Evolutionary conservation across 2,797 vertebrate species (phyloP), one percentile per base, ranked within the genome.

Genomic region (Buceros bicornis): DNA sequence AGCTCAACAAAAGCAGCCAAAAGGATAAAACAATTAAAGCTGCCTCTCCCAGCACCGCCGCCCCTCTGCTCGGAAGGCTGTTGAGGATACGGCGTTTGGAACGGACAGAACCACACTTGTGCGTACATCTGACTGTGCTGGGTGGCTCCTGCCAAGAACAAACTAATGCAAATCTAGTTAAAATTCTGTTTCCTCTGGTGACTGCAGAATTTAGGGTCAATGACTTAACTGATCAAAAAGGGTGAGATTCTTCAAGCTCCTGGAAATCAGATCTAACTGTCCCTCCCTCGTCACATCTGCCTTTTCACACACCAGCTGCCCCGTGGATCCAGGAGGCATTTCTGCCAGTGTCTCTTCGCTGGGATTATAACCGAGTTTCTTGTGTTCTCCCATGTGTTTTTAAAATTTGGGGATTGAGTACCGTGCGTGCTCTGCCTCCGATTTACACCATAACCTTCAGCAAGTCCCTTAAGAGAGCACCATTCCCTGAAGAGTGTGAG

Each of bases 91-190:
- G 72, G 64, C 16, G 5, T 42, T 87, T 29, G 56, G 51, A 74
- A 72, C 3, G n/a, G 87, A 35, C 77, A 61, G 43, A 87, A 91
- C 92, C 85, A 88, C 67, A 91, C 90, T 65, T 31, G 54, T 3
- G 3, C 88, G 31, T 35, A 6, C n/a, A 18, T 89, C 85, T 74
- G 90, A 92, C 89, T 51, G 67, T 35, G 69, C 88, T 33, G 71
- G 57, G 89, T 48, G 45, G 45, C 93, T 96, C 54, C 81, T 96
- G 97, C 96, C 80, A 80, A 96, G 87, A 88, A 82, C 81, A 92
- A 89, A 87, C 89, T 83, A 86, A 81, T 95, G 93, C 54, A 64
- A 87, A 94, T 81, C 85, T 90, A 80, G 69, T 90, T 97, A 53
- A 76, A 96, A 93, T 89, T 93, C 85, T 19, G 29, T 70, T 97